Conservation (phyloP, 2,113 vertebrate genomes). For the Brachyistius frenatus region DNA sequence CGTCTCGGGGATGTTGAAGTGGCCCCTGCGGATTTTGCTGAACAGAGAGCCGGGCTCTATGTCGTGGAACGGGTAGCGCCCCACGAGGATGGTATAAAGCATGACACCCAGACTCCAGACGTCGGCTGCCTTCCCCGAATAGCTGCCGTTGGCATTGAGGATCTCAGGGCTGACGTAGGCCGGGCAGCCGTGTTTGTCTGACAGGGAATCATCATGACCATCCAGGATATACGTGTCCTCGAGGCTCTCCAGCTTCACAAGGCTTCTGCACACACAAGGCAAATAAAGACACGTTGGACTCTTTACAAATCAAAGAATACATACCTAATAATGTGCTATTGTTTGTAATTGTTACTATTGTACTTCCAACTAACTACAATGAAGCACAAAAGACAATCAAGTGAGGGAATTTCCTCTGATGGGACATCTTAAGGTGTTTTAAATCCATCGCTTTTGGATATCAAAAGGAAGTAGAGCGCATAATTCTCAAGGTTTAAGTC, state of each 20-base stretch:
- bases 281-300: neutral
- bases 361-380: neutral
- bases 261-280: slow-evolving; percentile 83
- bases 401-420: slow-evolving; percentile 51
- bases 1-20: slow-evolving; percentile 98
- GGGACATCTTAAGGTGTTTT: slow-evolving; percentile 42
- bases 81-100: slow-evolving; percentile 99
- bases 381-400: slow-evolving; percentile 26
- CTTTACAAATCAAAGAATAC: neutral
- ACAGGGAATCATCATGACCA: slow-evolving; percentile 94
- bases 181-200: slow-evolving; percentile 98
- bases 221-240: slow-evolving; percentile 97
- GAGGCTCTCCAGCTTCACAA: slow-evolving; percentile 96
- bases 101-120: slow-evolving; percentile 99
- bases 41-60: slow-evolving; percentile 98
- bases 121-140: slow-evolving; percentile 98
- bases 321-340: too few species aligned
- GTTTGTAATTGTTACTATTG: neutral
- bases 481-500: slow-evolving; percentile 55
- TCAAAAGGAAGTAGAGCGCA: slow-evolving; percentile 55
- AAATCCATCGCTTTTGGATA: slow-evolving; percentile 48
- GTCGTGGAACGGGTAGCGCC: slow-evolving; percentile 99
- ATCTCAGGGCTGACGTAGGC: slow-evolving; percentile 99
- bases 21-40: slow-evolving; percentile 98
- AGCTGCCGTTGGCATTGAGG: slow-evolving; percentile 97